Conservation (phyloP, 2,888 invertebrate species). For the Thecophora atra region DNA sequence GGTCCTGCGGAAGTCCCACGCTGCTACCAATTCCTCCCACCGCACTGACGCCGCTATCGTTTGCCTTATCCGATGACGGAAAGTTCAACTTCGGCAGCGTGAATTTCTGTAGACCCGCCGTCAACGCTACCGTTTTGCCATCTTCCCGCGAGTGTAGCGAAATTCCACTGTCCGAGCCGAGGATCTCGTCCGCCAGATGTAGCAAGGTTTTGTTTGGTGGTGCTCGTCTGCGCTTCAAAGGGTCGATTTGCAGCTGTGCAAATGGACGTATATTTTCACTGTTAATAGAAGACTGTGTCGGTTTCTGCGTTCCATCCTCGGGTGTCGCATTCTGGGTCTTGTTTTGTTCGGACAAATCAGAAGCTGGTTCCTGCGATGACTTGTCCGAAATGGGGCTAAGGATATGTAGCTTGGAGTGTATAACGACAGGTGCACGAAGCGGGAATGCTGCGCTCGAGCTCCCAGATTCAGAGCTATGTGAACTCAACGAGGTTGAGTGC, state of each 20-base stretch:
- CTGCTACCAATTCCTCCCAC: conserved; percentile 47
- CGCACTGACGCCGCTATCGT: conserved; percentile 56
- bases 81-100: conserved; percentile 67
- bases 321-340: conserved; percentile 75
- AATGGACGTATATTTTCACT: conserved; percentile 38
- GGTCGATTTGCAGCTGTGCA: conserved; percentile 46
- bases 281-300: conserved; percentile 40
- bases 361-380: conserved; percentile 86
- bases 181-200: conserved; percentile 73
- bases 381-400: conserved; percentile 90
- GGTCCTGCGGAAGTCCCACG: conserved; percentile 72
- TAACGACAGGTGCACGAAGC: conserved; percentile 74
- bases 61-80: conserved; percentile 66
- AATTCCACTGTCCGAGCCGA: conserved; percentile 89
- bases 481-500: conserved; percentile 84
- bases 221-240: conserved; percentile 64
- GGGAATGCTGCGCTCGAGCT: conserved; percentile 70
- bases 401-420: conserved; percentile 84
- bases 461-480: conserved; percentile 83
- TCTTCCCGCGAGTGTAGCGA: conserved; percentile 86
- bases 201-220: conserved; percentile 79
- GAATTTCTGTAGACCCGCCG: conserved; percentile 70
- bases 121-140: conserved; percentile 69
- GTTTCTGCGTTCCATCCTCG: conserved; percentile 56
- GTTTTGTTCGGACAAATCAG: conserved; percentile 84